Percentiles rank a stretch among this genome's conserved stretches.
Conservation (phyloP, 2,888 invertebrate genomes). For the Torymus tubicola region DNA sequence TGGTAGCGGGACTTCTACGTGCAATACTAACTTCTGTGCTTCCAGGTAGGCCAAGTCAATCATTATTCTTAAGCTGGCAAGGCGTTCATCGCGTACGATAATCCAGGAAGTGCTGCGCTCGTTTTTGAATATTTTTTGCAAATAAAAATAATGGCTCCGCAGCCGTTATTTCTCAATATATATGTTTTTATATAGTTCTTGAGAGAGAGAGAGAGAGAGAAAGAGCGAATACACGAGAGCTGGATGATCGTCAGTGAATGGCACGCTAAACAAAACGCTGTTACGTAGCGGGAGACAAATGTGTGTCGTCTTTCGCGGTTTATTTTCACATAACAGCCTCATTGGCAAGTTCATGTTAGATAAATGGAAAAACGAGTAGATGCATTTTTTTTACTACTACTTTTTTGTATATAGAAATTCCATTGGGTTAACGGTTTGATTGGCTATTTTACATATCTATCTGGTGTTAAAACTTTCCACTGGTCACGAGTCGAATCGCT, state of each 20-base stretch:
- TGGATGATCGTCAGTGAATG: conserved; percentile 27
- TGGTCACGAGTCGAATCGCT: conserved; percentile 60
- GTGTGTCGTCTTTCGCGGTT: conserved; percentile 57
- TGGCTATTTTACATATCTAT: conserved; percentile 60
- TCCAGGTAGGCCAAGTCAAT: conserved; percentile 77
- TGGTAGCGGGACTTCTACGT: conserved; percentile 76
- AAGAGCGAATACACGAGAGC: background rate
- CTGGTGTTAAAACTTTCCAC: conserved; percentile 67
- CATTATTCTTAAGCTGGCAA: conserved; percentile 71
- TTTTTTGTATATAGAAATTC: conserved; percentile 68
- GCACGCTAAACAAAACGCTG: conserved; percentile 34
- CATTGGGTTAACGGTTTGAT: conserved; percentile 61
- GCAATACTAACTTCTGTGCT: conserved; percentile 77
- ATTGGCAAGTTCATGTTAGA: conserved; percentile 40
- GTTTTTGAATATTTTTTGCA: background rate
- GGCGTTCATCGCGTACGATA: conserved; percentile 27
- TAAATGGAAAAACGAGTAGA: conserved; percentile 55
- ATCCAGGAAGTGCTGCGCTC: background rate
- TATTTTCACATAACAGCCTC: conserved; percentile 41
- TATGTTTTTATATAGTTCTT: background rate
- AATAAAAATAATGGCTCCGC: too few species aligned
- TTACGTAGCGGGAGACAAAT: conserved; percentile 51
- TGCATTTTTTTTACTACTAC: conserved; percentile 54
- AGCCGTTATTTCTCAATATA: background rate
- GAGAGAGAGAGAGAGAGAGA: background rate